A percentile compares a stretch with the other conserved stretches of the same genome.
phyloP scores from a whole-genome alignment of 2,113 vertebrate species.

The Mystacornis crossleyi region DNA sequence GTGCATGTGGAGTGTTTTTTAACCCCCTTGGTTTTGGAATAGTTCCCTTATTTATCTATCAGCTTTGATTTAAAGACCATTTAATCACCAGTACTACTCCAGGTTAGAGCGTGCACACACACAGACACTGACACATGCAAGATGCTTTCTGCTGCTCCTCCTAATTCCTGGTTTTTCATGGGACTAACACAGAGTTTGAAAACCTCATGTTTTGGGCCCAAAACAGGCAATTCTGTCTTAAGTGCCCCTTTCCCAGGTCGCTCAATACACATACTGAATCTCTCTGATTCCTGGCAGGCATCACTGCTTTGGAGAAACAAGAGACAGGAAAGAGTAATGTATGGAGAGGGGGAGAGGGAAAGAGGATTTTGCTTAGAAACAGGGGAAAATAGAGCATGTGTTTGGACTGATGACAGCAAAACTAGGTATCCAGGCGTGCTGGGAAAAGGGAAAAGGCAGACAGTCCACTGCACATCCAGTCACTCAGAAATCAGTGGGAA shows the following conservation, averaged over 20 bases:
- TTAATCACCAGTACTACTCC: neutral
- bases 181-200: neutral
- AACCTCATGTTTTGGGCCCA: neutral
- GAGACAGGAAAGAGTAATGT: slow-evolving; percentile 4
- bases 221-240: neutral
- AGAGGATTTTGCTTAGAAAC: slow-evolving; percentile 33
- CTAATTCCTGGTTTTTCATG: neutral
- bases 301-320: neutral
- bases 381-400: slow-evolving; percentile 35
- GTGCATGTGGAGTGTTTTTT: slow-evolving; percentile 82
- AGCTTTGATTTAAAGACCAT: slow-evolving; percentile 45
- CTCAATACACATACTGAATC: neutral
- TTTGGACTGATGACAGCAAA: slow-evolving; percentile 51
- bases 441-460: slow-evolving; percentile 44
- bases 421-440: slow-evolving; percentile 51
- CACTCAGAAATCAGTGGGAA: slow-evolving; percentile 36
- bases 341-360: neutral
- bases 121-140: neutral
- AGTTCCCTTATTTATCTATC: slow-evolving; percentile 32
- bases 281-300: neutral
- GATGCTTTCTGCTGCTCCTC: neutral
- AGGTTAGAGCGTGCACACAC: neutral
- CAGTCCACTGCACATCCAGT: neutral
- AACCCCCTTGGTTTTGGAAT: slow-evolving; percentile 50
- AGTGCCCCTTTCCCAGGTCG: neutral